Percentiles rank a stretch among this genome's conserved stretches.
Evolutionary conservation across 2,797 vertebrate species (phyloP).

Genomic region (Ceryle rudis): DNA sequence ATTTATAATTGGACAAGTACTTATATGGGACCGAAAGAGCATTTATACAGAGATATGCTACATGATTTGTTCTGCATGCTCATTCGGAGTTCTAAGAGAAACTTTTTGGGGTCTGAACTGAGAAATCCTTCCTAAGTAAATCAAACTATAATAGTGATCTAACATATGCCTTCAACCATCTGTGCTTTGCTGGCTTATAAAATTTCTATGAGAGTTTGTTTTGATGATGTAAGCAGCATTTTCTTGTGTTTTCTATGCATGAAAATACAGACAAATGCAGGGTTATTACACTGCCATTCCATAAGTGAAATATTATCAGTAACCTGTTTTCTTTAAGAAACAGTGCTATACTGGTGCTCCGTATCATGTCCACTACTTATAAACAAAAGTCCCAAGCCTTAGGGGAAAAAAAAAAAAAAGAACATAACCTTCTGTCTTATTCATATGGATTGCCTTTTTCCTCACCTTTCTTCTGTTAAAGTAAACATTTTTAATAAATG

Average conservation of each 20-base stretch:
- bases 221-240: slow-evolving; percentile 57
- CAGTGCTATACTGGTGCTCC: not conserved
- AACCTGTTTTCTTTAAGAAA: slow-evolving; percentile 38
- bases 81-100: not conserved
- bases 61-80: not conserved
- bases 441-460: not conserved
- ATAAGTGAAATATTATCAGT: not conserved
- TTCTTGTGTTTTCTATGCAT: not conserved
- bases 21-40: not conserved
- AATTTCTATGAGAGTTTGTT: slow-evolving; percentile 54
- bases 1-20: not conserved
- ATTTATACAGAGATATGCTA: not conserved
- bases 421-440: not conserved
- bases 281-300: not conserved
- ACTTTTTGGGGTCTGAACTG: not conserved
- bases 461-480: not conserved
- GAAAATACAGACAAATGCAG: slow-evolving; percentile 21
- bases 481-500: not conserved
- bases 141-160: not conserved
- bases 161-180: slow-evolving; percentile 46
- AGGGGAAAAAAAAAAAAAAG: not conserved
- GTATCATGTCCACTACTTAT: not conserved
- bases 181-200: slow-evolving; percentile 47
- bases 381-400: not conserved
- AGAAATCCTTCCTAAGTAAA: slow-evolving; percentile 14